These are phyloP conservation scores for Sinonovacula constricta DNA, from an alignment of 1,140 invertebrate genomes.

Conservation along the genomic window DNA sequence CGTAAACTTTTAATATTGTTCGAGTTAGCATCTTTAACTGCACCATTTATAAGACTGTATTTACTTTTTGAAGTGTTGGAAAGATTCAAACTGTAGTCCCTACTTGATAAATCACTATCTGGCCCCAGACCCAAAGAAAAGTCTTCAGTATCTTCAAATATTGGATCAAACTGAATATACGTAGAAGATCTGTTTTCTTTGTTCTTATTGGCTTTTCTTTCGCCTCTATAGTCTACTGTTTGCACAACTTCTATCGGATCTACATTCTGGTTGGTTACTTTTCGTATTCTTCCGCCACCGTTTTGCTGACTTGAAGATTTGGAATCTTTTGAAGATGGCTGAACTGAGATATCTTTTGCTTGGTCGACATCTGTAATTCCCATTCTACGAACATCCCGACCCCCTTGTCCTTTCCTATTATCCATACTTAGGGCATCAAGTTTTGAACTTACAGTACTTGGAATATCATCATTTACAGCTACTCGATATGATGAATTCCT, in stretches of 20 bases:
- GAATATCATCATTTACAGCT: slow-evolving; percentile 60
- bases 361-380: slow-evolving; percentile 74
- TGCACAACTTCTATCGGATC: slow-evolving; percentile 60
- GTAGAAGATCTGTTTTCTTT: slow-evolving; percentile 67
- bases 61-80: slow-evolving; percentile 60
- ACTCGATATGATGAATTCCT: slow-evolving; percentile 68
- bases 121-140: slow-evolving; percentile 25
- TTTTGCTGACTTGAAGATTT: slow-evolving; percentile 9
- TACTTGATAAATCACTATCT: slow-evolving; percentile 51
- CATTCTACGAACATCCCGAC: slow-evolving; percentile 66
- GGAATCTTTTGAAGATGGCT: slow-evolving; percentile 13
- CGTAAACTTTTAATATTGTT: slow-evolving; percentile 54
- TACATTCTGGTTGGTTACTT: slow-evolving; percentile 53
- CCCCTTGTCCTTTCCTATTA: slow-evolving; percentile 36
- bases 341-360: slow-evolving; percentile 50
- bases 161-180: slow-evolving; percentile 74
- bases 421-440: slow-evolving; percentile 62
- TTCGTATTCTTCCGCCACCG: slow-evolving; percentile 34
- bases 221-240: slow-evolving; percentile 45
- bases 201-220: slow-evolving; percentile 58
- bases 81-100: slow-evolving; percentile 61
- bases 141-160: slow-evolving; percentile 73
- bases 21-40: slow-evolving; percentile 42
- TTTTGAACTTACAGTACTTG: slow-evolving; percentile 49
- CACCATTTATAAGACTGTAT: slow-evolving; percentile 47